These are phyloP conservation scores for Cyanistes caeruleus DNA, from an alignment of 2,113 vertebrate species.

Conservation along the genomic window DNA sequence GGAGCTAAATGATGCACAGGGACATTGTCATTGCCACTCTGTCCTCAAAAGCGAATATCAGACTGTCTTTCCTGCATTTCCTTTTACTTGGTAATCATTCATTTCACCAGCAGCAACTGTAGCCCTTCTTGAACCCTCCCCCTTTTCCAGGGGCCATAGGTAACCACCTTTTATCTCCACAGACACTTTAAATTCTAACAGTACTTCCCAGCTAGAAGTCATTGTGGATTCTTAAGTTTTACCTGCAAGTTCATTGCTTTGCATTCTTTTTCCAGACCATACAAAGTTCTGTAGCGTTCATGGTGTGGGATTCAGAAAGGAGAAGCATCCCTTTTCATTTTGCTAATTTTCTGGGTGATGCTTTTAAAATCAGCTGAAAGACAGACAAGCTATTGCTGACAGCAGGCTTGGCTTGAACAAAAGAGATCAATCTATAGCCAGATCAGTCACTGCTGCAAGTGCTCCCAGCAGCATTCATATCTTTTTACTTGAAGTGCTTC, in stretches of 20 bases:
- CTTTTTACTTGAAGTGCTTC: constrained; percentile 32
- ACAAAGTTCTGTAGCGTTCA: background rate
- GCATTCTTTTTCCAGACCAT: background rate
- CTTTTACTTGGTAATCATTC: background rate
- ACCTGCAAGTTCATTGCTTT: background rate
- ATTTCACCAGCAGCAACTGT: background rate
- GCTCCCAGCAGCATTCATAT: background rate
- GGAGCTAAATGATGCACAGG: background rate
- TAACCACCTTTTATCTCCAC: background rate
- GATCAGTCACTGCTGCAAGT: background rate
- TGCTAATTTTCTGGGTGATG: background rate
- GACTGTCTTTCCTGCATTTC: background rate
- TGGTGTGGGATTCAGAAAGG: background rate
- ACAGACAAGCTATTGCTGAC: background rate
- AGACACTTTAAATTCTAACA: background rate
- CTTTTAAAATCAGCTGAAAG: constrained; percentile 19
- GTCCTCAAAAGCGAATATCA: background rate
- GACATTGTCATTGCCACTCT: background rate
- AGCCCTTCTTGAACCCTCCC: background rate
- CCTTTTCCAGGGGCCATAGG: background rate
- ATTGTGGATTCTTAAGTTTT: background rate
- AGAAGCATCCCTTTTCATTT: background rate
- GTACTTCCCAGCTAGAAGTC: background rate
- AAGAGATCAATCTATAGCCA: constrained; percentile 1
- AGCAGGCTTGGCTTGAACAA: constrained; percentile 10